Evolutionary conservation across 2,797 vertebrate species (phyloP), one percentile per base, ranked within the genome.

Genomic region (Cynopterus sphinx): DNA sequence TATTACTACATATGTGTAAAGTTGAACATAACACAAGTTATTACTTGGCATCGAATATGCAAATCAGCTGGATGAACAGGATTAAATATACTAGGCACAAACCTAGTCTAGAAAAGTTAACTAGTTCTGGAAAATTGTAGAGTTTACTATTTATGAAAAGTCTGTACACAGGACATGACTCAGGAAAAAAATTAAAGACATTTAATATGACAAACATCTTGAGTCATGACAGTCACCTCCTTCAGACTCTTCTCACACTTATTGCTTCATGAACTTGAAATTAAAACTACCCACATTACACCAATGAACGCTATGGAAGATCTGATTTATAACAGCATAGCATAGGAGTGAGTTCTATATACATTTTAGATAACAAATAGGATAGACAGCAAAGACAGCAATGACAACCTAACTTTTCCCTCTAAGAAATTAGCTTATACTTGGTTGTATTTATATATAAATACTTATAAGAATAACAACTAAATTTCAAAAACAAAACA

Each of bases 131-230:
- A 68, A 79, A 89, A 46, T 7, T n/a, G 16, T 36, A 43, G 33
- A 90, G 59, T 41, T 55, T 83, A 73, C 73, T 59, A 65, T 11
- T 74, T 87, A 51, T 28, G 36, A 63, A 81, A 90, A 95, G 39
- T 63, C 51, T 90, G 6, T 13, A 78, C 19, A 33, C 5, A 46
- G 39, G 39, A 68, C 12, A 70, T 15, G 70, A 90, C 53, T 96
- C 43, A 90, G 86, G 90, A 95, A 91, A 95, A 91, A 77, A 94
- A 83, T 43, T 36, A 63, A 82, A 89, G 46, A 59, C 28, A 74
- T 24, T 43, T n/a, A 83, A 92, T 15, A 19, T 74, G 41, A 90
- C 85, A 89, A 75, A 87, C 86, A 89, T 36, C 39, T 36, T 90
- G 81, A 90, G 49, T 83, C 65, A 68, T 39, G 41, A 65, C 21